These are phyloP conservation scores for Daboia siamensis DNA, from an alignment of 2,113 vertebrate species.

Conservation along the genomic window DNA sequence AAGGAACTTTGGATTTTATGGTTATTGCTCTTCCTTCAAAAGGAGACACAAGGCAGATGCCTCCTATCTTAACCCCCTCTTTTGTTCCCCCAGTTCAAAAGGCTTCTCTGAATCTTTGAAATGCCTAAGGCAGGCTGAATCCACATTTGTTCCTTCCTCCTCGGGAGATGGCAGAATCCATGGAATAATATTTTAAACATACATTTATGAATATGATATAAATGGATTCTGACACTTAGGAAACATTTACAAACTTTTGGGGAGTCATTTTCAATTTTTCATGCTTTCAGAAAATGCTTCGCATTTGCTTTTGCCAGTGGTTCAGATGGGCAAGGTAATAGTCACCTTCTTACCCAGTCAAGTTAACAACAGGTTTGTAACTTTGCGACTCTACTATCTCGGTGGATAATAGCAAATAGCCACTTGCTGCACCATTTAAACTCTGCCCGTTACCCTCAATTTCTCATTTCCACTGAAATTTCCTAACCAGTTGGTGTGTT, in stretches of 20 bases:
- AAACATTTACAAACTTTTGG: neutral
- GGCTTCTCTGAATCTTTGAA: no score
- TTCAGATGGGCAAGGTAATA: neutral
- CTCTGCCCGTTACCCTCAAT: neutral
- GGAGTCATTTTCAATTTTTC: neutral
- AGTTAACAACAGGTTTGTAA: neutral
- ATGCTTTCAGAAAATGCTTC: neutral
- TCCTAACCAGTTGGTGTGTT: neutral
- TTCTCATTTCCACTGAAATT: neutral
- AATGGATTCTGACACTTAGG: neutral
- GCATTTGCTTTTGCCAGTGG: neutral
- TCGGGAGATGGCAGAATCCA: no score
- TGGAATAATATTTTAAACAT: no score
- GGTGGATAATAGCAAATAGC: neutral
- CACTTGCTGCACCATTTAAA: neutral
- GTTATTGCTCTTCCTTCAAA: no score
- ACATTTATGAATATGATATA: no score
- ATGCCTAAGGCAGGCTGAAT: no score
- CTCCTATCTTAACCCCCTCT: no score
- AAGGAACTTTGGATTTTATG: no score
- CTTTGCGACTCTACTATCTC: neutral
- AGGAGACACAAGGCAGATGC: no score
- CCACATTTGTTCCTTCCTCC: no score
- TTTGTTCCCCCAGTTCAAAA: no score
- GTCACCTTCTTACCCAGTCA: neutral